phyloP scores from a whole-genome alignment of 2,888 invertebrate species.

The Periphyllus acericola region DNA sequence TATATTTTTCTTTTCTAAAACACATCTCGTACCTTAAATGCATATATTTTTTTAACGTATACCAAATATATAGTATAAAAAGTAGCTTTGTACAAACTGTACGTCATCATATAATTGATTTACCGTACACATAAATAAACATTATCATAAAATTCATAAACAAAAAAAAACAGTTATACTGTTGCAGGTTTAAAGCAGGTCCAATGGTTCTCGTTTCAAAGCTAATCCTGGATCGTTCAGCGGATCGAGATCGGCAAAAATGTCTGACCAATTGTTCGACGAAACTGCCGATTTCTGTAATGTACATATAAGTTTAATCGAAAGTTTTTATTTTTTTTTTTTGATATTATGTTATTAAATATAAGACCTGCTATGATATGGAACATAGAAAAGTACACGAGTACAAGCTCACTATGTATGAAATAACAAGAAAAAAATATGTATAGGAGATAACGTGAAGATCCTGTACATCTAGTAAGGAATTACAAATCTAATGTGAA shows the following conservation, averaged over 20 bases:
- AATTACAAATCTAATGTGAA: too few relatives aligned
- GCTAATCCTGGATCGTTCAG: slow-evolving; percentile 78
- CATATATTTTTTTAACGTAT: neutral
- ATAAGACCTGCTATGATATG: neutral
- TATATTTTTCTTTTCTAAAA: neutral
- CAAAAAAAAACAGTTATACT: slow-evolving; percentile 4
- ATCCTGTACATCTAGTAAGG: too few relatives aligned
- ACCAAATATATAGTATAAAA: slow-evolving; percentile 16
- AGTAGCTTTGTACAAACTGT: neutral
- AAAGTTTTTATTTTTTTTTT: neutral
- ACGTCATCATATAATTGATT: neutral
- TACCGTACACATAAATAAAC: neutral
- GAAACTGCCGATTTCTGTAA: slow-evolving; percentile 64
- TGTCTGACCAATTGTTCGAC: slow-evolving; percentile 77
- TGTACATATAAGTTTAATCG: neutral
- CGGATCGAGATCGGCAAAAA: slow-evolving; percentile 94
- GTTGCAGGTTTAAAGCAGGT: slow-evolving; percentile 27
- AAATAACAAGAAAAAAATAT: too few relatives aligned
- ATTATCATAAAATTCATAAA: neutral
- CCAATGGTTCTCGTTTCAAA: slow-evolving; percentile 36
- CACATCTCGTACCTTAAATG: neutral
- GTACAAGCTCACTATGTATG: too few relatives aligned
- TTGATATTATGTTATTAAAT: neutral
- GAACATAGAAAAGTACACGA: too few relatives aligned
- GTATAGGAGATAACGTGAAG: too few relatives aligned